Base-by-base conservation (phyloP, 2,888 invertebrate species). In the Lithophane ornitopus region DNA sequence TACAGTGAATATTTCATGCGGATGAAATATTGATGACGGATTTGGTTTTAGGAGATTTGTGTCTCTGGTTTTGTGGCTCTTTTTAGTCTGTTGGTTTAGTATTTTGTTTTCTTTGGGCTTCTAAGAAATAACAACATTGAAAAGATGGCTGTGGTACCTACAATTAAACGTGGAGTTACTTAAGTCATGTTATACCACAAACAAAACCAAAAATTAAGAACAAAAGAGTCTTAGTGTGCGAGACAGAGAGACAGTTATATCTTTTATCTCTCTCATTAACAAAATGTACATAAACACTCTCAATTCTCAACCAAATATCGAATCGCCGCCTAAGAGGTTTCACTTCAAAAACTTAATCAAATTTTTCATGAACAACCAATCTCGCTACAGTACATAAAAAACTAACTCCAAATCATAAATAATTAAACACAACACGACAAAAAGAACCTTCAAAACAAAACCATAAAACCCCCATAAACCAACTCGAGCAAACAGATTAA, bases 401-500 rank as follows among this genome's bases (percentile, higher is more conserved):
- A 44, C 44, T 44, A 44, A 19, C 0, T 28, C 28, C 11, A 46
- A 70, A 62, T 41, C 34, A 82, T 76, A 66, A 63, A 80, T 77
- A 34, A 65, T 41, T 28, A n/a, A 65, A 49, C 54, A 56, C 44
- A 26, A 44, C 39, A 46, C 28, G 7, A 11, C n/a, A 44, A 66
- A 61, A 58, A 67, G 6, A 9, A 61, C 49, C 44, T 39, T 34
- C 4, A 34, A 70, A 72, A 28, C 14, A 22, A 70, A 52, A 44
- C 62, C 56, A 41, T 68, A 65, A 71, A 78, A 80, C 70, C 34
- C 28, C 39, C 44, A 70, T 70, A 76, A 85, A 75, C 68, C 72
- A 74, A 71, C 63, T 75, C 68, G 61, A 62, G 39, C 72, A 63
- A 81, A 70, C 67, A 75, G 62, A 87, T 87, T 83, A 87, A 87